Base-by-base conservation (phyloP, 2,797 vertebrate genomes). In the Epinephelus awoara region DNA sequence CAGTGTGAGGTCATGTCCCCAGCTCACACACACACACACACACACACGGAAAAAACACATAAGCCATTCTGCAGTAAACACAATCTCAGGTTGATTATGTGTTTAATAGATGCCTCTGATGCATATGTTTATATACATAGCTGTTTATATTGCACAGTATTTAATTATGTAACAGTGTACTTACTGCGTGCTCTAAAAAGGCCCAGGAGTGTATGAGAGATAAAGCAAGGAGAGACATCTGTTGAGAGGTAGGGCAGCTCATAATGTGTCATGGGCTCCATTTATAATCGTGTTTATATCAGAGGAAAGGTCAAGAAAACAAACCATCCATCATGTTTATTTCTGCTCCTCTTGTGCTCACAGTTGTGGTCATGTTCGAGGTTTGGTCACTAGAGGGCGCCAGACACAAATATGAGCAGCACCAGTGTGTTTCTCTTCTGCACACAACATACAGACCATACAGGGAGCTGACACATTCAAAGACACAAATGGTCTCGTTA, bases 311-410 rank as follows among this genome's bases (percentile, higher is more conserved):
- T 70, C 21, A 52, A 56, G 7, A 58, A 59, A 55, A 54, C 25
- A 38, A 57, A 47, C 13, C 6, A 62, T 44, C 11, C 46, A 67
- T 52, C 23, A 47, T 58, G 18, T 47, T 34, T 40, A 5, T n/a
- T 38, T 66, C 4, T 42, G 25, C 2, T 15, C 19, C 15, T 12
- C 13, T 25, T 68, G 23, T 23, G 19, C 40, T 70, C 27, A 17
- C 15, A 18, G 42, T 59, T 58, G 23, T 49, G 25, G 6, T 14
- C 27, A 63, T 58, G 46, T 76, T 44, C 57, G 1, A 29, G 0
- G 3, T 76, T 52, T 54, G 21, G 49, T 38, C 92, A 89, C 84
- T 68, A 91, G 91, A 85, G 83, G 89, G 91, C 29, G 67, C 65
- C 81, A 90, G 66, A 85, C 52, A 79, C 72, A 82, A 65, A 46